Evolutionary conservation across 2,888 invertebrate genomes (phyloP).

Genomic region (Microplitis manilae): DNA sequence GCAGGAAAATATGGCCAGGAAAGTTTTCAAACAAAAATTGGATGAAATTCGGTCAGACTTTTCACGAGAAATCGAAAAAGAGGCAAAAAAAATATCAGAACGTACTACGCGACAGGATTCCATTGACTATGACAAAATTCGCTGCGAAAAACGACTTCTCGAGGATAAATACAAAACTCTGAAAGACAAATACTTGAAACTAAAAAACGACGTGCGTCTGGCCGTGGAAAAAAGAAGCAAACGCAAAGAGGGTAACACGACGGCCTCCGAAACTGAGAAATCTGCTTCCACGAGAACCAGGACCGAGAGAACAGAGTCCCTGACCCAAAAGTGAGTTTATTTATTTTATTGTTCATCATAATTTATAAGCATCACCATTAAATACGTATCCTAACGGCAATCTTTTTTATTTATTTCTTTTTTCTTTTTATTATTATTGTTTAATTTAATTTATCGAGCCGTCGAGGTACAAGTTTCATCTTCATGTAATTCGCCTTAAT

Average conservation of each 20-base stretch:
- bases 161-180: constrained; percentile 86
- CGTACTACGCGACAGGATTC: constrained; percentile 62
- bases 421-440: constrained; percentile 16
- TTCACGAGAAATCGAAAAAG: constrained; percentile 75
- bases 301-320: constrained; percentile 74
- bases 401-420: constrained; percentile 15
- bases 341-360: constrained; percentile 22
- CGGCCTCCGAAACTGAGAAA: constrained; percentile 86
- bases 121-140: constrained; percentile 76
- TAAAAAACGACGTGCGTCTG: constrained; percentile 86
- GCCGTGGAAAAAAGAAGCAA: constrained; percentile 84
- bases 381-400: constrained; percentile 57
- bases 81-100: constrained; percentile 67
- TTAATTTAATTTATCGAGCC: constrained; percentile 48
- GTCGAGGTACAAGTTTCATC: constrained; percentile 68
- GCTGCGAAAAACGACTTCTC: constrained; percentile 80
- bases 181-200: constrained; percentile 85
- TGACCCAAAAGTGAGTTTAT: constrained; percentile 69
- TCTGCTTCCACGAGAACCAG: constrained; percentile 79
- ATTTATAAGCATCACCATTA: constrained; percentile 59
- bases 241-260: constrained; percentile 73
- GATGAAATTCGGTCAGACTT: constrained; percentile 78
- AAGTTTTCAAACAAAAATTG: constrained; percentile 79
- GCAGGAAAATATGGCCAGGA: constrained; percentile 80
- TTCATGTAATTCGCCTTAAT: constrained; percentile 70